Percentiles rank a stretch among this genome's conserved stretches.
Evolutionary conservation across 1,140 invertebrate species (phyloP).

Genomic region (Eurosta solidaginis): DNA sequence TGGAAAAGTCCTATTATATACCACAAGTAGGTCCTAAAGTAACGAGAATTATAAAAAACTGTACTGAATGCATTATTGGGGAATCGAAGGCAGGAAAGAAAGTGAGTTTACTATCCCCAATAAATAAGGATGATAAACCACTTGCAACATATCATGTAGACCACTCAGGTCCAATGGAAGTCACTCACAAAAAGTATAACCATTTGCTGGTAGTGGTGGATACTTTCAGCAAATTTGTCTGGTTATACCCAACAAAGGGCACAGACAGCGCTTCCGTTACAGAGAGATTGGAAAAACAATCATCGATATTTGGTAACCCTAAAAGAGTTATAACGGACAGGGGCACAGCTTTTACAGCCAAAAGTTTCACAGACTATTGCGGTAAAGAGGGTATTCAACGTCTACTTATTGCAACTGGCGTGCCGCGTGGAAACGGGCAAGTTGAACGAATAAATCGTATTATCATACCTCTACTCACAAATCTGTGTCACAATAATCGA

Average conservation of each 20-base stretch:
- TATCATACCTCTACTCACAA: constrained; percentile 40
- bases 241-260: constrained; percentile 31
- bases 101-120: too few species aligned
- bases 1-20: too few species aligned
- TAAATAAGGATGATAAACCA: too few species aligned
- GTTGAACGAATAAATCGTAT: constrained; percentile 42
- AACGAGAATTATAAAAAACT: too few species aligned
- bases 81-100: too few species aligned
- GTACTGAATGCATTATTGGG: too few species aligned
- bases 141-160: too few species aligned
- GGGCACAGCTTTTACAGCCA: constrained; percentile 40
- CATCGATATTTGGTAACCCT: constrained; percentile 44
- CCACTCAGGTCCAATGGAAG: too few species aligned
- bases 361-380: constrained; percentile 42
- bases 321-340: constrained; percentile 51
- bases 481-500: constrained; percentile 37
- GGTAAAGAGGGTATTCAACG: constrained; percentile 28
- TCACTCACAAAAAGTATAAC: too few species aligned
- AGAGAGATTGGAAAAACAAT: constrained; percentile 37
- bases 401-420: too few species aligned
- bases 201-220: constrained; percentile 55
- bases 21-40: too few species aligned
- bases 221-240: constrained; percentile 55
- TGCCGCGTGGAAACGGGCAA: too few species aligned
- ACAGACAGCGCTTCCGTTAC: constrained; percentile 5